These are phyloP conservation scores for Epirrhoe alternata DNA, from an alignment of 2,888 invertebrate species.

Conservation along the genomic window DNA sequence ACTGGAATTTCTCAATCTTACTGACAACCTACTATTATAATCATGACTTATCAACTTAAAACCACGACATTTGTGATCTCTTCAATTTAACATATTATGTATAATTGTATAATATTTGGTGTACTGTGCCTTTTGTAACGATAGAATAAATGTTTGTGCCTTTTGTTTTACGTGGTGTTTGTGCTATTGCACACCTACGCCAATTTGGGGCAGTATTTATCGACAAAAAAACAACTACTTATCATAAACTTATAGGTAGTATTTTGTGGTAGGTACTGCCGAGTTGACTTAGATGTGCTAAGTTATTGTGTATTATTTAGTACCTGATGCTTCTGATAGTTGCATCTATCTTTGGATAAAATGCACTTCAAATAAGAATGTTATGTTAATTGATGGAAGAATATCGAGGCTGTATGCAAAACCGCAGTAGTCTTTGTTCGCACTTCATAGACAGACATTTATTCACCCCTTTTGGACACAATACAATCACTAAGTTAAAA, in stretches of 20 bases:
- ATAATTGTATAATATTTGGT: conserved; percentile 54
- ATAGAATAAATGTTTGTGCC: conserved; percentile 80
- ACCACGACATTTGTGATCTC: conserved; percentile 20
- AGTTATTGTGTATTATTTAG: conserved; percentile 49
- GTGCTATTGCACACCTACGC: not conserved
- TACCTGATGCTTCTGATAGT: conserved; percentile 69
- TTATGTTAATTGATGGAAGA: not conserved
- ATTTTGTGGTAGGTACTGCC: not conserved
- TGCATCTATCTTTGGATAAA: conserved; percentile 32
- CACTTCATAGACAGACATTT: no score
- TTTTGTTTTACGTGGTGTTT: conserved; percentile 72
- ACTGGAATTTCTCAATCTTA: no score
- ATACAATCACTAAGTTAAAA: no score
- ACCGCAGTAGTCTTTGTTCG: no score
- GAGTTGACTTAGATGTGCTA: not conserved
- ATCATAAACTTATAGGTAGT: no score
- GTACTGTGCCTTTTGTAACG: conserved; percentile 79
- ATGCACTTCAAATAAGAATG: not conserved
- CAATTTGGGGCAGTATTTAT: not conserved
- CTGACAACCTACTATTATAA: not conserved
- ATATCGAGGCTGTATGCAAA: no score
- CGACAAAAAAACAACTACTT: not conserved
- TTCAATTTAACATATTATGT: not conserved
- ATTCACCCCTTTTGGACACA: no score
- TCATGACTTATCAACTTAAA: not conserved